Conservation (phyloP, 2,888 invertebrate genomes). For the Muschampia plurimacula region DNA sequence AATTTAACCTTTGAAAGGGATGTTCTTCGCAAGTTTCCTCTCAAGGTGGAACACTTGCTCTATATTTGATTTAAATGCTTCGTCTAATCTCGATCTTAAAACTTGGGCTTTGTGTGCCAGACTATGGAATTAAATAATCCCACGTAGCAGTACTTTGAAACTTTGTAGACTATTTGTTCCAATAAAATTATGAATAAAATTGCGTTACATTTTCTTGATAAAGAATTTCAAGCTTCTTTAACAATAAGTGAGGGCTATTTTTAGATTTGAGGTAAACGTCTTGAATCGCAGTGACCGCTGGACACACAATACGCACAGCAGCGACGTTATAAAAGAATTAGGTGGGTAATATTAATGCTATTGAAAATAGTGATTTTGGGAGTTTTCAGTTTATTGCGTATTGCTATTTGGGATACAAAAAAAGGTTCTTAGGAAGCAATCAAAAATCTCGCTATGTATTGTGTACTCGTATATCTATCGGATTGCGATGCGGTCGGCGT, state of each 20-base stretch:
- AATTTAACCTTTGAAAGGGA: constrained; percentile 15
- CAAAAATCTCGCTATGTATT: too few relatives aligned
- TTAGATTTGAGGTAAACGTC: too few relatives aligned
- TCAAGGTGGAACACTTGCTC: constrained; percentile 9
- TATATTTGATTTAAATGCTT: constrained; percentile 22
- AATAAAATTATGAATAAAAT: constrained; percentile 12
- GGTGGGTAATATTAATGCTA: too few relatives aligned
- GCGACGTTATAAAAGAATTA: too few relatives aligned
- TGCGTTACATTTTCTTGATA: neutral
- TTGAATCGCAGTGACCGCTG: too few relatives aligned
- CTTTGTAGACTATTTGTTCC: constrained; percentile 24
- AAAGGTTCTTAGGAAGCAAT: too few relatives aligned
- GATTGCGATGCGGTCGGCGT: too few relatives aligned
- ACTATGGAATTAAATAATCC: constrained; percentile 20
- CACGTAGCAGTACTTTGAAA: constrained; percentile 8
- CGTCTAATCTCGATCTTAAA: constrained; percentile 12
- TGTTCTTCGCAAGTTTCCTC: constrained; percentile 2
- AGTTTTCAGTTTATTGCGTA: too few relatives aligned
- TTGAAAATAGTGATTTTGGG: too few relatives aligned
- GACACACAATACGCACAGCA: too few relatives aligned
- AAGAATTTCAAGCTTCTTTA: neutral
- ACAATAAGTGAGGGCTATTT: neutral
- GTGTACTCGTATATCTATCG: too few relatives aligned
- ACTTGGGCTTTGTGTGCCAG: constrained; percentile 8
- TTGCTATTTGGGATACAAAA: too few relatives aligned